phyloP scores from a whole-genome alignment of 2,113 vertebrate species.

The Bambusicola thoracicus region DNA sequence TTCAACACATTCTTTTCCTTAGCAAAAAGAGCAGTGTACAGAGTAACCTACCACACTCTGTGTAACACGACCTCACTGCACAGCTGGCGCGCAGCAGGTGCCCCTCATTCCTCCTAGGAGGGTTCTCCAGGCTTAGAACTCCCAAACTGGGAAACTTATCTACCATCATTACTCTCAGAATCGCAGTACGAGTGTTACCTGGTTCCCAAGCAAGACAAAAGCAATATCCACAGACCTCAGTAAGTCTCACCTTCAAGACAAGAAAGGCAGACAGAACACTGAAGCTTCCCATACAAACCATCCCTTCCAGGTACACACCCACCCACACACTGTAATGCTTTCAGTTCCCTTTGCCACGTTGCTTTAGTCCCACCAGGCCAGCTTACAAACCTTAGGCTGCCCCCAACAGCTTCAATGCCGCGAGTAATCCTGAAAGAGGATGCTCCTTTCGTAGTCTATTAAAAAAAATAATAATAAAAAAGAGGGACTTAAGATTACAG shows the following conservation, averaged over 20 bases:
- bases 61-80: not conserved
- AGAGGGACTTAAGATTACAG: not conserved
- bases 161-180: not conserved
- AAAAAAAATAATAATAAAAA: not conserved
- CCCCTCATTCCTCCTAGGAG: not conserved
- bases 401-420: slow-evolving; percentile 93
- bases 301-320: not conserved
- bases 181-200: not conserved
- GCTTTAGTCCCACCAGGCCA: not conserved
- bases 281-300: not conserved
- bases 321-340: not conserved
- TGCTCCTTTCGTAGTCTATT: slow-evolving; percentile 95
- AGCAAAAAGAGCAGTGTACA: not conserved
- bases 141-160: not conserved
- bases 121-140: not conserved
- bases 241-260: not conserved
- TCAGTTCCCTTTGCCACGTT: not conserved
- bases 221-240: not conserved
- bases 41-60: not conserved
- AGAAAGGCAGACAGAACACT: not conserved
- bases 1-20: not conserved
- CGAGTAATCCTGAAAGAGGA: slow-evolving; percentile 94
- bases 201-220: not conserved
- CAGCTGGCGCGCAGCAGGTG: too few species aligned
- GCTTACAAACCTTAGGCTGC: slow-evolving; percentile 87